Base-by-base conservation (phyloP, 2,113 vertebrate species). In the Zeus faber region DNA sequence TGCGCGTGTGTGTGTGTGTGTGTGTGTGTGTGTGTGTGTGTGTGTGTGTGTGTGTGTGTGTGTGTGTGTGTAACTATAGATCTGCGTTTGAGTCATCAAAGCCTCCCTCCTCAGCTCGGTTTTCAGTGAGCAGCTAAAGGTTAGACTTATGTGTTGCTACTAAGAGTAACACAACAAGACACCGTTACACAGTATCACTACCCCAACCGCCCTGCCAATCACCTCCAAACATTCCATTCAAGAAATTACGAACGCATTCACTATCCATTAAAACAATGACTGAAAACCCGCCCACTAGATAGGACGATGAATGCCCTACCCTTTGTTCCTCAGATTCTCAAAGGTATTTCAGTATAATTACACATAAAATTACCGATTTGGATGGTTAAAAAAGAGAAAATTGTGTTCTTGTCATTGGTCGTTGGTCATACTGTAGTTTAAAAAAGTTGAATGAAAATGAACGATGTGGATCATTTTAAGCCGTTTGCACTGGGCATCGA, bases 91-190 rank as follows among this genome's bases (percentile, higher is more conserved):
- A 58, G 70, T 62, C 72, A 72, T 73, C 80, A 79, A 80, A 75
- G 80, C 70, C 21, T 51, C 35, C 68, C 58, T 57, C 27, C 60
- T 72, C 69, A 50, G 76, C 80, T 87, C 76, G 29, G 70, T 78
- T 85, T 84, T 79, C 85, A 84, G 70, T 22, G 21, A 65, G 70
- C 74, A 83, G 83, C 79, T 83, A 84, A 83, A 85, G 80, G 85
- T 87, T 84, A 85, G 78, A 81, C 72, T 71, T 70, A 83, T 84
- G 76, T 85, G 83, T 81, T 72, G 70, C 80, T 79, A 67, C 85
- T 83, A 80, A 78, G 72, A 76, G 81, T 79, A 80, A 84, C 83
- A 81, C 65, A 49, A 49, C 2, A 1, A 65, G 53, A 73, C 68
- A 70, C 45, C 52, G 70, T 75, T 54, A 62, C 76, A 49, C 65